A percentile compares a stretch with the other conserved stretches of the same genome.
These are phyloP conservation scores for Aeoliscus strigatus DNA, from an alignment of 2,797 vertebrate genomes.

Conservation along the genomic window DNA sequence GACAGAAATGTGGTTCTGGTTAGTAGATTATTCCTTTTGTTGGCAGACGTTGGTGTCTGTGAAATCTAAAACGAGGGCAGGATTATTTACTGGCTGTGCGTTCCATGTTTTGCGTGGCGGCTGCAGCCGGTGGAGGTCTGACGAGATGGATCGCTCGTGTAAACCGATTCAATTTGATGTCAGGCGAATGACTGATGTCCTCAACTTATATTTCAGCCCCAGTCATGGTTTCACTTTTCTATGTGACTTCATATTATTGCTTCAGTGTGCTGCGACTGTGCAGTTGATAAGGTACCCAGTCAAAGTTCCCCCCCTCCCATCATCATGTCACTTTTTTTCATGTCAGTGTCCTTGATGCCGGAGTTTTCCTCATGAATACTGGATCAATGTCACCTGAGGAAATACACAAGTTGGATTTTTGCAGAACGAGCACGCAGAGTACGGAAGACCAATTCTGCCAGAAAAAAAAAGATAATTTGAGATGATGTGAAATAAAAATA, in stretches of 20 bases:
- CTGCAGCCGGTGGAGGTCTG: conserved; percentile 26
- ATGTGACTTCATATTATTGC: conserved; percentile 4
- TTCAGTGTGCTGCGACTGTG: conserved; percentile 7
- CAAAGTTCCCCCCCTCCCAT: conserved; percentile 9
- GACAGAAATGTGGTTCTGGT: conserved; percentile 27
- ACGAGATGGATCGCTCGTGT: conserved; percentile 32
- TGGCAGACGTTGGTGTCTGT: conserved; percentile 21
- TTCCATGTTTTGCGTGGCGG: conserved; percentile 18
- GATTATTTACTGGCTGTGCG: conserved; percentile 35
- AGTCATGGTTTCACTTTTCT: conserved; percentile 6
- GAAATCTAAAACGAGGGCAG: conserved; percentile 26
- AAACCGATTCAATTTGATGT: conserved; percentile 24
- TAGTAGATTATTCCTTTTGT: conserved; percentile 31
- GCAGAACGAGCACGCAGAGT: too few species aligned
- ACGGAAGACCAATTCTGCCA: too few species aligned
- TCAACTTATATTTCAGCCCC: conserved; percentile 19
- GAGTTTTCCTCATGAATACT: conserved; percentile 1
- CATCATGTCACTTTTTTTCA: conserved; percentile 10
- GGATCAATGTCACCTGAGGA: too few species aligned
- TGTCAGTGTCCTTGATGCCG: too few species aligned
- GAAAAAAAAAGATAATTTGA: too few species aligned
- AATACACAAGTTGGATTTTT: too few species aligned
- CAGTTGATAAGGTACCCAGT: conserved; percentile 3
- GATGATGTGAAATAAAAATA: too few species aligned
- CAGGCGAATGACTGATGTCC: conserved; percentile 28